A percentile compares a stretch with the other conserved stretches of the same genome.
These are phyloP conservation scores for Agonopterix arenella DNA, from an alignment of 2,888 invertebrate species.

Conservation along the genomic window DNA sequence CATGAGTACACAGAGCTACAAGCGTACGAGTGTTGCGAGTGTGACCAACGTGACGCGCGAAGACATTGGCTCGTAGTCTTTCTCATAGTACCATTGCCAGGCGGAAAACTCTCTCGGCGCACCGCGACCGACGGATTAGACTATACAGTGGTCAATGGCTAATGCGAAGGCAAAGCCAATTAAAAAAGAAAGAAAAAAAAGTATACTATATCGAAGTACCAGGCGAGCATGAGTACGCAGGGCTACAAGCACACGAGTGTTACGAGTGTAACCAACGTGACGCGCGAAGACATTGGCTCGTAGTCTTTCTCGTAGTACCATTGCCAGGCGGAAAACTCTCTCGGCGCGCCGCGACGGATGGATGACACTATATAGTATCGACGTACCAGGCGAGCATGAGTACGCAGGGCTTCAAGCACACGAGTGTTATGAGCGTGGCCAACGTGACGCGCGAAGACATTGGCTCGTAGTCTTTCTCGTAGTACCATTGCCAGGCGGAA, in stretches of 20 bases:
- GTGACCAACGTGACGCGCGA: too few species aligned
- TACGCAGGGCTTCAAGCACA: constrained; percentile 71
- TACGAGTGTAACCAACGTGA: constrained; percentile 73
- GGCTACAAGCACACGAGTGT: constrained; percentile 77
- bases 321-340: constrained; percentile 81
- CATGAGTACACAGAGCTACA: constrained; percentile 59
- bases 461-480: too few species aligned
- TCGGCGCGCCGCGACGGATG: constrained; percentile 79
- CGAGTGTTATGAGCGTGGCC: constrained; percentile 76
- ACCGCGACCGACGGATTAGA: constrained; percentile 78
- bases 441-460: constrained; percentile 74
- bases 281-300: too few species aligned
- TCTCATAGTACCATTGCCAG: constrained; percentile 80
- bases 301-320: too few species aligned
- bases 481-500: constrained; percentile 80
- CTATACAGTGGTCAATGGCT: too few species aligned
- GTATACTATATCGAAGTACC: constrained; percentile 56
- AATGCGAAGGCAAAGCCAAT: too few species aligned
- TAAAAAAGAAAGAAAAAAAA: too few species aligned
- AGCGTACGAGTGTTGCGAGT: constrained; percentile 73
- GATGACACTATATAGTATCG: constrained; percentile 65
- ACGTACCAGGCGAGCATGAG: constrained; percentile 46
- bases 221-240: constrained; percentile 35
- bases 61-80: too few species aligned
- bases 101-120: constrained; percentile 81